Evolutionary conservation across 2,797 vertebrate genomes (phyloP), one percentile per base, ranked within the genome.

Genomic region (Brachyrhaphis roseni): DNA sequence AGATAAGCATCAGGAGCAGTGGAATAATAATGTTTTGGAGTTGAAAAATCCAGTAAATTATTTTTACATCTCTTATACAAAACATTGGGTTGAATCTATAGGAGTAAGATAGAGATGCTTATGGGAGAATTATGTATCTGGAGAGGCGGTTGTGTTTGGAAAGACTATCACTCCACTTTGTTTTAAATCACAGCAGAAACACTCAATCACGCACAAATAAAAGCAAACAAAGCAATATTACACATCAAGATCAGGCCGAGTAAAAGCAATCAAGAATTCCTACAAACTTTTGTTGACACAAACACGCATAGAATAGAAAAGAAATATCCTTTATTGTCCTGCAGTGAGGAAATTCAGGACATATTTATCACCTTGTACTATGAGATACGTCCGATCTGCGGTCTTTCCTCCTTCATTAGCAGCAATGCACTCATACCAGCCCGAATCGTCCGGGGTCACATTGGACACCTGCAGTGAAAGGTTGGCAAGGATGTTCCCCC

Each of bases 351-450:
- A 53, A 53, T 26, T 53, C 23, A 53, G 51, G 23, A 53, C 51
- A 26, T 53, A 34, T 26, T 74, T 49, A 91, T 92, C 77, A 99
- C 98, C 98, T 97, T 99, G 97, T 10, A 99, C 97, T 0, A 80
- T 95, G 43, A 99, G 96, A 91, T 97, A 97, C 68, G 98, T 91
- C 0, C 95, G 88, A 0, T 96, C 95, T 0, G 80, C 36, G 0
- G 94, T 92, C 0, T 81, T 91, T 1, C 98, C 98, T 1, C 98
- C 98, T 90, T 98, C 97, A 0, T 94, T 99, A 79, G 95, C 84
- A 36, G 96, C 98, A 0, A 93, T 34, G 84, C 98, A 99, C n/a
- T 81, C 91, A 74, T 98, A 99, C 92, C 95, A 94, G 68, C 98
- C 98, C 0, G 95, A 91, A 3, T 98, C 97, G 0, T 91, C 89